Evolutionary conservation across 1,140 invertebrate species (phyloP).

Genomic region (Triops cancriformis): DNA sequence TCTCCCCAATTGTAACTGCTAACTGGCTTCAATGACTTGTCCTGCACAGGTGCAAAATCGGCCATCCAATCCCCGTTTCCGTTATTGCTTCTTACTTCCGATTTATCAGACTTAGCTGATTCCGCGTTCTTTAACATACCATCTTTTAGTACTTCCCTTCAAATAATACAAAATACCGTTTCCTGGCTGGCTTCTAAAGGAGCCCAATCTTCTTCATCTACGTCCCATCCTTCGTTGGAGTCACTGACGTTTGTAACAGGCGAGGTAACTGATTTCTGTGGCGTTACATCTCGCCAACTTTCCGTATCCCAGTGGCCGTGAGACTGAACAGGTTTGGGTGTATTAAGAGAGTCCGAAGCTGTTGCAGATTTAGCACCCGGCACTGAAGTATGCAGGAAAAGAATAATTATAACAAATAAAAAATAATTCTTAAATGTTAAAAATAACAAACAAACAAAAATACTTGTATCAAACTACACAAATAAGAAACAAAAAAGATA

Average conservation of each 20-base stretch:
- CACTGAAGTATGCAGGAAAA: not conserved
- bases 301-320: not conserved
- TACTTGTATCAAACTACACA: no score
- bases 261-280: not conserved
- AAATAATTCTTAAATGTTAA: no score
- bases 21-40: slow-evolving; percentile 19
- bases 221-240: slow-evolving; percentile 19
- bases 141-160: not conserved
- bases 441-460: no score
- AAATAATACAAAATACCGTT: not conserved
- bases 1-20: slow-evolving; percentile 30
- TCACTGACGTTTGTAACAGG: not conserved
- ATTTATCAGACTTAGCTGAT: not conserved
- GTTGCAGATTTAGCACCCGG: not conserved
- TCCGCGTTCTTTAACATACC: not conserved
- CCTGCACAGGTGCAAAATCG: not conserved
- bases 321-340: not conserved
- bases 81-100: not conserved
- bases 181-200: not conserved
- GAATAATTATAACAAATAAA: not conserved
- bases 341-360: not conserved
- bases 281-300: not conserved
- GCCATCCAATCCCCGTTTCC: not conserved
- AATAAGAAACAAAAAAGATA: no score
- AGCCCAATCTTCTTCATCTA: slow-evolving; percentile 17